phyloP scores from a whole-genome alignment of 2,113 vertebrate species.

The Miniopterus natalensis region DNA sequence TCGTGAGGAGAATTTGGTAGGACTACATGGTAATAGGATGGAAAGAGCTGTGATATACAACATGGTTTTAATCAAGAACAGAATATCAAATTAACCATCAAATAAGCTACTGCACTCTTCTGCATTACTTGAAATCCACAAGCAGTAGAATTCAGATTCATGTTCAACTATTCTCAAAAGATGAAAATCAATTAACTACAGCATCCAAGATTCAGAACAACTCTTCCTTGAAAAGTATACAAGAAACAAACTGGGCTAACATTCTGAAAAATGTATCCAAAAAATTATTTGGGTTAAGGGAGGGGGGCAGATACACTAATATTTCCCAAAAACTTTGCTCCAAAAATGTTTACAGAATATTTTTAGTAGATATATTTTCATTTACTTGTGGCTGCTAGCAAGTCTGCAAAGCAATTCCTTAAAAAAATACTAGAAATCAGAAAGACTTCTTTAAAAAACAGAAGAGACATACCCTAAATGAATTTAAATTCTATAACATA shows the following conservation, averaged over 20 bases:
- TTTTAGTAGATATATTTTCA: conserved; percentile 47
- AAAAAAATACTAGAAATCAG: conserved; percentile 34
- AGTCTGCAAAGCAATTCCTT: conserved; percentile 26
- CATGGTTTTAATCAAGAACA: conserved; percentile 39
- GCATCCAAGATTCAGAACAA: conserved; percentile 39
- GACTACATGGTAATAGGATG: background rate
- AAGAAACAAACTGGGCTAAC: conserved; percentile 22
- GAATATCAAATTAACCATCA: conserved; percentile 63
- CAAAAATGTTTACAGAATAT: conserved; percentile 53
- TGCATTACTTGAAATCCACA: conserved; percentile 48
- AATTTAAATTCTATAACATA: conserved; percentile 52
- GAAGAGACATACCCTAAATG: background rate
- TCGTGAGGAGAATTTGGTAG: background rate
- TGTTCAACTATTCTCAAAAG: conserved; percentile 50
- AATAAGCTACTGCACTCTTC: background rate
- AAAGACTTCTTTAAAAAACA: conserved; percentile 50
- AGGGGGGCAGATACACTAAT: background rate
- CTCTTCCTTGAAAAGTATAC: conserved; percentile 33
- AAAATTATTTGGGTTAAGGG: background rate
- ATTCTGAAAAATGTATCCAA: conserved; percentile 40
- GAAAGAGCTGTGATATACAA: background rate
- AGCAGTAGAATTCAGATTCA: conserved; percentile 50
- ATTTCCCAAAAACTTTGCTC: conserved; percentile 43
- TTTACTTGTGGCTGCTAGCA: background rate
- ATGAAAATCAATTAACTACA: conserved; percentile 62